Conservation (phyloP, 2,888 invertebrate genomes). For the Agrilus cyanescens region DNA sequence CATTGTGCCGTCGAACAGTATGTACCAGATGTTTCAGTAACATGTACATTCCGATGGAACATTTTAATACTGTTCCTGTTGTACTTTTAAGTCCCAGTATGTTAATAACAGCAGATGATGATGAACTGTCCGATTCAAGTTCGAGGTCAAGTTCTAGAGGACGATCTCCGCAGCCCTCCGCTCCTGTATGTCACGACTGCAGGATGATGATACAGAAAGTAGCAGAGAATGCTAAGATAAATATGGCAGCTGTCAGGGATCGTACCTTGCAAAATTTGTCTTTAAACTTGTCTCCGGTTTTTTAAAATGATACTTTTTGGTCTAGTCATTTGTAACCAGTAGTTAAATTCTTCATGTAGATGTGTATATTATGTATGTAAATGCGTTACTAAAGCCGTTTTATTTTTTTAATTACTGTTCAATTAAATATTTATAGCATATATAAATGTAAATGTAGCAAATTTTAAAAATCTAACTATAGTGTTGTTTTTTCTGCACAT, state of each 20-base stretch:
- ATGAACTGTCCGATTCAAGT: constrained; percentile 11
- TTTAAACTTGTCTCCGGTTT: constrained; percentile 72
- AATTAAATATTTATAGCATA: too few relatives aligned
- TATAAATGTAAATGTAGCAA: too few relatives aligned
- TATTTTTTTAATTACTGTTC: too few relatives aligned
- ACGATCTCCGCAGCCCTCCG: constrained; percentile 51
- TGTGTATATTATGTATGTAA: too few relatives aligned
- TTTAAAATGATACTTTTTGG: constrained; percentile 31
- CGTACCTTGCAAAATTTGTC: constrained; percentile 72
- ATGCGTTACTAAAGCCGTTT: too few relatives aligned
- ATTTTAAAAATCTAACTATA: too few relatives aligned
- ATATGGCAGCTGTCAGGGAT: constrained; percentile 71
- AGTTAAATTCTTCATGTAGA: too few relatives aligned
- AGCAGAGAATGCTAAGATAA: constrained; percentile 77
- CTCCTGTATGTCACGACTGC: constrained; percentile 84
- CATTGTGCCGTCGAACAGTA: constrained; percentile 86
- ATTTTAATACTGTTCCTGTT: constrained; percentile 89
- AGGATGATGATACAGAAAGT: constrained; percentile 89
- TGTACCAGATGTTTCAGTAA: constrained; percentile 58
- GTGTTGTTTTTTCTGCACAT: too few relatives aligned
- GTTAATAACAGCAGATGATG: constrained; percentile 65
- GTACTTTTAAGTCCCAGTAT: constrained; percentile 79
- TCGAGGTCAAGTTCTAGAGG: constrained; percentile 36
- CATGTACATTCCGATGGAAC: constrained; percentile 94
- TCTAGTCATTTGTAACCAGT: constrained; percentile 4